Evolutionary conservation across 2,113 vertebrate species (phyloP).

Genomic region (Tragelaphus strepsiceros): DNA sequence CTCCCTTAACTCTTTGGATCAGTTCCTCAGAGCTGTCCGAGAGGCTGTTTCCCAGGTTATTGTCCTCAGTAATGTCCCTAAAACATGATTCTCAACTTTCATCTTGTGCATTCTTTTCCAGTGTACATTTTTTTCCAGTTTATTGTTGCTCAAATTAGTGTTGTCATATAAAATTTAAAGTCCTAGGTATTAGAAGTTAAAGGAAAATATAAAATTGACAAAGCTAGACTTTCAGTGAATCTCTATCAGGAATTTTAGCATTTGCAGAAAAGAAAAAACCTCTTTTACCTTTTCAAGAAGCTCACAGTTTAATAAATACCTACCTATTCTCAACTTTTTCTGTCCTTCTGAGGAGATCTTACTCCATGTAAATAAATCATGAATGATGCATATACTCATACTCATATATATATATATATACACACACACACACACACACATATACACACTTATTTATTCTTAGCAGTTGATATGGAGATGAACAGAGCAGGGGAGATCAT

Average conservation of each 20-base stretch:
- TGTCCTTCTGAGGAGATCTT: not conserved
- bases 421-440: fast-evolving
- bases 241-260: not conserved
- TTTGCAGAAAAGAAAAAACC: not conserved
- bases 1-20: not conserved
- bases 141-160: not conserved
- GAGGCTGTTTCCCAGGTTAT: not conserved
- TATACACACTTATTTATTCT: fast-evolving
- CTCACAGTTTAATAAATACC: not conserved
- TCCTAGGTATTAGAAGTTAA: not conserved
- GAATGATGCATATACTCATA: not conserved
- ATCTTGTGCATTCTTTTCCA: too few relatives aligned
- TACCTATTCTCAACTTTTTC: not conserved
- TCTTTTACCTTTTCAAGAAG: not conserved
- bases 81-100: not conserved
- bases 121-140: not conserved
- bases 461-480: not conserved
- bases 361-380: not conserved
- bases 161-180: not conserved
- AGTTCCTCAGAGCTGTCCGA: not conserved
- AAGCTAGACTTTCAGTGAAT: not conserved
- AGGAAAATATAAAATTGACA: not conserved
- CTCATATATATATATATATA: fast-evolving
- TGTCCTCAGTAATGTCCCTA: not conserved
- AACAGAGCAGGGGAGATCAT: not conserved